These are phyloP conservation scores for Archilochus colubris DNA, from an alignment of 2,113 vertebrate genomes.

Conservation along the genomic window DNA sequence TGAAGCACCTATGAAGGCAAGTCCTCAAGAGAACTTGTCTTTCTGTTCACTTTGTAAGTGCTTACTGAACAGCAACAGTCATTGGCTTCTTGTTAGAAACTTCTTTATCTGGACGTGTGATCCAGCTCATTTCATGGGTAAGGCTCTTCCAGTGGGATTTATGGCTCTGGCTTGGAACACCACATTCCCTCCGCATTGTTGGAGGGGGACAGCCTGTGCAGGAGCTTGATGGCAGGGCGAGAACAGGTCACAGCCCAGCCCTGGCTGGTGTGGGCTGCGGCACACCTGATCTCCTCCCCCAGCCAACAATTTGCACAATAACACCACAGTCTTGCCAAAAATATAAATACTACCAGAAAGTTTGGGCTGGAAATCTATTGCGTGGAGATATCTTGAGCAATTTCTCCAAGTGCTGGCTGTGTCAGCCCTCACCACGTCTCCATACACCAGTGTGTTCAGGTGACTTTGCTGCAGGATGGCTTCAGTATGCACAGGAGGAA, in stretches of 20 bases:
- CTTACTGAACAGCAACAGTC: background rate
- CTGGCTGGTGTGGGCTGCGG: background rate
- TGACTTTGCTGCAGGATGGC: background rate
- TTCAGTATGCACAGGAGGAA: accelerated
- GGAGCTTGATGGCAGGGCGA: background rate
- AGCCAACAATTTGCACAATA: accelerated
- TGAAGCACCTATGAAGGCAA: background rate
- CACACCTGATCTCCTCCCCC: background rate
- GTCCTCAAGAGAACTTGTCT: background rate
- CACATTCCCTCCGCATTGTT: background rate
- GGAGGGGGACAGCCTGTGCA: background rate
- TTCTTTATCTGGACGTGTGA: background rate
- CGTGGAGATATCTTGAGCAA: background rate
- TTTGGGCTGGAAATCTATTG: background rate
- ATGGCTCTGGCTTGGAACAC: background rate
- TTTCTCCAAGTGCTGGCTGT: background rate
- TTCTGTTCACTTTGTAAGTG: background rate
- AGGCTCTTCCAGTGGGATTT: background rate
- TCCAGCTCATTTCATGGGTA: background rate
- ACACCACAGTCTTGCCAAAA: background rate
- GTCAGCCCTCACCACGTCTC: background rate
- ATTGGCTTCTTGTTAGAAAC: background rate
- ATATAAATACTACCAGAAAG: background rate
- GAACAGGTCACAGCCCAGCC: background rate
- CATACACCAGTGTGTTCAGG: background rate